Evolutionary conservation across 35 echinoderm and acorn worm species (phyloP), one percentile per base, ranked within the genome.

Genomic region (Lytechinus variegatus): DNA sequence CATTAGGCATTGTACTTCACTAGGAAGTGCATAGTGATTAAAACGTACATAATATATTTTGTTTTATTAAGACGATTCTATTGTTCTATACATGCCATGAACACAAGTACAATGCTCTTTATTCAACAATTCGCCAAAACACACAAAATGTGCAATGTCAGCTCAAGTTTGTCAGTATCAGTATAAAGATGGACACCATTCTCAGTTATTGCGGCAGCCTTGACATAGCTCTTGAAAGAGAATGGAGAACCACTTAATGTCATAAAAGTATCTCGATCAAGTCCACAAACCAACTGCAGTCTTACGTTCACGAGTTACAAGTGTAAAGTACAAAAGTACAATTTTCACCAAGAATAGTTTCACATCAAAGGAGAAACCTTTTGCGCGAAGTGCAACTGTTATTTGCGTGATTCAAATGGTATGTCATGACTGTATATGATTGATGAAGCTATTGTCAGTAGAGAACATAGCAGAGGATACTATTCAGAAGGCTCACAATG

Each of bases 111-210:
- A 72, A 72, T 72, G 19, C 13, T 24, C 16, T n/a, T 72, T 21
- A 72, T 72, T 72, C 61, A 21, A 72, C 66, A 79, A 16, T 24
- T 79, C 16, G 4, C 4, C 19, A 79, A 19, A 79, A 79, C n/a
- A 24, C 66, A n/a, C n/a, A 28, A 44, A 54, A 14, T 90, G 28
- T 90, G 88, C 88, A 52, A 21, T 90, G 88, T 90, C 88, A 90
- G 88, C 88, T 44, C 28, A 54, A 7, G 52, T 90, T 90, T 90
- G 16, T 52, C 88, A 90, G 88, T 90, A 52, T 52, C 13, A 54
- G 88, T 90, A 21, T 9, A 54, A 90, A 90, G 88, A 90, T 90
- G 88, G 88, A 90, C 88, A 44, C 88, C 16, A 90, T 90, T 90
- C 28, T 52, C 52, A 90, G 52, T 52, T 54, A 52, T 90, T 44